Base-by-base conservation (phyloP, 1,140 invertebrate species). In the Penaeus japonicus region DNA sequence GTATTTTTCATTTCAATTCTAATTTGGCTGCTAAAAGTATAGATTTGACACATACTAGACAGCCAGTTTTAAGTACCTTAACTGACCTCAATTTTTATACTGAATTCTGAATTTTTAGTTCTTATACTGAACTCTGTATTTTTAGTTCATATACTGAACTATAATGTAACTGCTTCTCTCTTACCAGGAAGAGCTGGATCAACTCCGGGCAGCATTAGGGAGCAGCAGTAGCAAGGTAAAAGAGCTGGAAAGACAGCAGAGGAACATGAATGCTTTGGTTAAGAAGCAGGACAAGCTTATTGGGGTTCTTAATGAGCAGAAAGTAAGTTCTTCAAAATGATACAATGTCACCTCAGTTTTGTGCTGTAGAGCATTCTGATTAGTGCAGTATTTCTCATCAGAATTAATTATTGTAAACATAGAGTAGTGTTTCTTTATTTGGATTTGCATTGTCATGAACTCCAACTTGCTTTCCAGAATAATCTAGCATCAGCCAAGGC, bases 241-340 rank as follows among this genome's bases (percentile, higher is more conserved):
- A 24, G 85, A 86, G 1, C 1, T 65, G 77, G 85, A 86, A 39
- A 86, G 85, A 65, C 32, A 80, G 12, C 75, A 79, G 77, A 86
- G 85, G 20, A 79, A 86, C 22, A 22, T 62, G 18, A 62, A 4
- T 18, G 59, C 77, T 5, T 57, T 86, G 5, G 57, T 62, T 2
- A 79, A 86, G 77, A 86, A 86, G 30, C 85, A 86, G n/a, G 85
- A 86, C 35, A 27, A 27, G 24, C 30, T 86, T 10, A 86, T 86
- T 80, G 54, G 32, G 62, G 30, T 86, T 30, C 35, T 86, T 7
- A 79, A 59, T 75, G 55, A 86, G 24, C 85, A 86, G 35, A 86
- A 86, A 77, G 85, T 86, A 78, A 65, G 30, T 32, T 32, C 18
- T n/a, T 3, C 15, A 27, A 30, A 57, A 27, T 22, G 32, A 17